Base-by-base conservation (phyloP, 2,113 vertebrate species). In the Lipotes vexillifer region DNA sequence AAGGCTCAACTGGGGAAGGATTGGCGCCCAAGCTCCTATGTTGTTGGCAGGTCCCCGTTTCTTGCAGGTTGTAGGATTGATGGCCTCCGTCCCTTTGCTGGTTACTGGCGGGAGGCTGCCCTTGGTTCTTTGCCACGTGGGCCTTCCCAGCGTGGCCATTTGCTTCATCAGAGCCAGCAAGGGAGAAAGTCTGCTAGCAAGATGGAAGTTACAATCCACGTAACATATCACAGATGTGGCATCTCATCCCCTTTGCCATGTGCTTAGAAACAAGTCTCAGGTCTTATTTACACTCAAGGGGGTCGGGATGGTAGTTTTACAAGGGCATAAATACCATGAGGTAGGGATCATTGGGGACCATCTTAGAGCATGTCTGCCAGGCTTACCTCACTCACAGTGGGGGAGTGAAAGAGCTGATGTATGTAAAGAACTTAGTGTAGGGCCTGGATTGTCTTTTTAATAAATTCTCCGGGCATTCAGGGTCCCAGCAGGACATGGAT, bases 121-220 rank as follows among this genome's bases (percentile, higher is more conserved):
- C 41, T 65, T 29, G 10, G 13, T 23, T 86, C 74, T 61, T 23
- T 61, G 33, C 14, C 29, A 2, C 0, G 0, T 11, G 25, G 38
- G 14, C 8, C 8, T 12, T 12, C 7, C 25, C 9, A 29, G 1
- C 0, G 0, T 29, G 29, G 23, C 6, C 3, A 0, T 25, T 27
- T 20, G 18, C 46, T 31, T 66, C 92, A 61, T 23, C 38, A 36
- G 18, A 59, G 72, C 57, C 46, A 36, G 38, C 23, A 8, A 55
- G n/a, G 23, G 44, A 13, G 14, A 75, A 20, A 63, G 31, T 31
- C 66, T 41, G 55, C 38, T 15, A 23, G 20, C 38, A 7, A 66
- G 36, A 61, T 4, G 25, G 44, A 17, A 27, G 3, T 8, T 14
- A 14, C 5, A 0, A 0, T 31, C 57, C 18, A 7, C 0, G 4